phyloP scores from a whole-genome alignment of 2,888 invertebrate species.

The Yponomeuta plumbellus region DNA sequence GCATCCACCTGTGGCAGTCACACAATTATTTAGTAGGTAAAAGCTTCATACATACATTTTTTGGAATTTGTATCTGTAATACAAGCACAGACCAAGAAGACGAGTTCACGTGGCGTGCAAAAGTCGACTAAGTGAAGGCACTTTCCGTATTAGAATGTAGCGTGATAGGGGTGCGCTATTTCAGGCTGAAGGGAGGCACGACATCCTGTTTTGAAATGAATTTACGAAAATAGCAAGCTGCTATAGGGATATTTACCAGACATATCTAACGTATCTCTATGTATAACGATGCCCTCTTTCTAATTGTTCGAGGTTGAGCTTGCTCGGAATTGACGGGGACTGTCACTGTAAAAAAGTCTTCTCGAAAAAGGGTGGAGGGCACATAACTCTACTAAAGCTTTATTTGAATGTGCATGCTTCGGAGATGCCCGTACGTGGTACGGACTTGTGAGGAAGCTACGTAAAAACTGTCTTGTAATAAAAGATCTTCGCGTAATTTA shows the following conservation, averaged over 20 bases:
- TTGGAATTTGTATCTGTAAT: neutral
- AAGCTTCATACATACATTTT: no score
- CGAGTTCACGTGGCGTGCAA: constrained; percentile 51
- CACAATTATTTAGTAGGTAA: neutral
- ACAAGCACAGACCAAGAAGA: constrained; percentile 30
- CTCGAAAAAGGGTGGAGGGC: neutral
- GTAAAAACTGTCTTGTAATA: constrained; percentile 14
- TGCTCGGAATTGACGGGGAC: neutral
- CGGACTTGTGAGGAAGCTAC: constrained; percentile 27
- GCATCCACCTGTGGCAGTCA: constrained; percentile 71
- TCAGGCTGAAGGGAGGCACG: constrained; percentile 59
- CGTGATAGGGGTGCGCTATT: constrained; percentile 62
- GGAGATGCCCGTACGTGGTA: constrained; percentile 55
- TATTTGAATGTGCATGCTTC: constrained; percentile 16
- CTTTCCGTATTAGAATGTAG: constrained; percentile 48
- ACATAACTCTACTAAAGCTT: neutral
- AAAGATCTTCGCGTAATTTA: constrained; percentile 13
- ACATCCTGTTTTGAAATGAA: constrained; percentile 35
- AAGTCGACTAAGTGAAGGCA: constrained; percentile 50
- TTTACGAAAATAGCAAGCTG: no score
- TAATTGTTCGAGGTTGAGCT: neutral
- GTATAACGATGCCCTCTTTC: neutral
- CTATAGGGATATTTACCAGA: no score
- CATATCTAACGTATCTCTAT: no score
- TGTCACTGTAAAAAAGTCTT: constrained; percentile 5